Evolutionary conservation across 2,797 vertebrate genomes (phyloP), one percentile per base, ranked within the genome.

Genomic region (Nyctalus aviator): DNA sequence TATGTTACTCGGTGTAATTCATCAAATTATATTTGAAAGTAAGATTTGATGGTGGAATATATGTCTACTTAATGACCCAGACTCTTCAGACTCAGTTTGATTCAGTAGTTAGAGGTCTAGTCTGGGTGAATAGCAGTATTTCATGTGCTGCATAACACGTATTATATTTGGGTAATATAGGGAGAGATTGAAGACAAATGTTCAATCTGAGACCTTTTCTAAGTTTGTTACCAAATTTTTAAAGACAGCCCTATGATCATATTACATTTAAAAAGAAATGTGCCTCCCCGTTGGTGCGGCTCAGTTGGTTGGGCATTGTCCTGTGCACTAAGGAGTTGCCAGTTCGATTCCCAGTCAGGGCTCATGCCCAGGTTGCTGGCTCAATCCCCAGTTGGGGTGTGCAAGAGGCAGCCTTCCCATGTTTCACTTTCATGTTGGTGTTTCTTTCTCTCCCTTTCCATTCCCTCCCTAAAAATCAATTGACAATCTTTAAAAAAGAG

Each of bases 11-110:
- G 62, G 25, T 27, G 72, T 44, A 50, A 37, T 71, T 89, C 21
- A 81, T 66, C 41, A 87, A 87, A 79, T 82, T 89, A 53, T 35
- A 86, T 75, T 62, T 62, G 13, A 75, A 95, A 91, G 57, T 93
- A 18, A 53, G 30, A 78, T 71, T 48, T 96, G 17, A 32, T 82
- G 23, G 21, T 44, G 69, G 13, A 90, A 62, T 92, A 37, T 85
- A 32, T 50, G 6, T 82, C 32, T 50, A 27, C 8, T 81, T 94
- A 91, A 77, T 84, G 44, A 73, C 21, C 8, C 88, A 68, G 27
- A 64, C 27, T 88, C 12, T 69, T 1, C 5, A 86, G 64, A 41
- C 7, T 77, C 21, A 79, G 20, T 72, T 66, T 93, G 41, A 25
- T 27, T 93, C 32, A 73, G 4, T 53, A 78, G 17, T 46, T 50